Evolutionary conservation across 1,140 invertebrate species (phyloP), one percentile per base, ranked within the genome.

Genomic region (Atta cephalotes): DNA sequence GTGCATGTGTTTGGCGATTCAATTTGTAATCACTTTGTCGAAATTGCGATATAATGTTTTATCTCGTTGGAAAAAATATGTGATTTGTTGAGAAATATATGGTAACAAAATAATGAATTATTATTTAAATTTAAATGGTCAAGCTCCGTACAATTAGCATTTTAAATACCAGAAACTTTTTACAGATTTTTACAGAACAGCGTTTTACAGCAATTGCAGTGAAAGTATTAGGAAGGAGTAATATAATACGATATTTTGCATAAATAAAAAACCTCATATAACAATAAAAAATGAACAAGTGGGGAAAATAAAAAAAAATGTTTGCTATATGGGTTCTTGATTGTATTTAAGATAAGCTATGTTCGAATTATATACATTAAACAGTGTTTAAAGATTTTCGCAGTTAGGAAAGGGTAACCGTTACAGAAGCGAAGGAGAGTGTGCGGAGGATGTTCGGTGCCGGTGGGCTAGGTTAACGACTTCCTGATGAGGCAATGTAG

Each of bases 401-500:
- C 39, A 51, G 49, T n/a, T 74, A 51, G 28, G 80, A 49, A 62
- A 74, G 80, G 80, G 68, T 76, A 63, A 84, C 60, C 18, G 70
- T 62, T 84, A 35, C 7, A 58, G 80, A 60, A 60, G 68, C 53
- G 49, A 53, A 70, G 45, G 25, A 39, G 72, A 21, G 62, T 49
- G 66, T 53, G 70, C 45, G 62, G 31, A 70, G 81, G 79, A 70
- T 45, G 28, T 60, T 62, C 87, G 77, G 82, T 88, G 89, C 86
- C 88, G 87, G 71, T 77, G 90, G 84, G 81, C 86, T 86, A 77
- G 86, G 90, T 93, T 95, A 95, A 95, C 93, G 95, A 95, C 93
- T 94, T 94, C 94, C 92, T 94, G 94, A 95, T 94, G 94, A 94
- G 94, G 90, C 93, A 87, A 92, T 91, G 89, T 87, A 91, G 88